A percentile compares a stretch with the other conserved stretches of the same genome.
These are phyloP conservation scores for Diploscapter pachys DNA, from an alignment of 1,140 invertebrate genomes.

Conservation along the genomic window DNA sequence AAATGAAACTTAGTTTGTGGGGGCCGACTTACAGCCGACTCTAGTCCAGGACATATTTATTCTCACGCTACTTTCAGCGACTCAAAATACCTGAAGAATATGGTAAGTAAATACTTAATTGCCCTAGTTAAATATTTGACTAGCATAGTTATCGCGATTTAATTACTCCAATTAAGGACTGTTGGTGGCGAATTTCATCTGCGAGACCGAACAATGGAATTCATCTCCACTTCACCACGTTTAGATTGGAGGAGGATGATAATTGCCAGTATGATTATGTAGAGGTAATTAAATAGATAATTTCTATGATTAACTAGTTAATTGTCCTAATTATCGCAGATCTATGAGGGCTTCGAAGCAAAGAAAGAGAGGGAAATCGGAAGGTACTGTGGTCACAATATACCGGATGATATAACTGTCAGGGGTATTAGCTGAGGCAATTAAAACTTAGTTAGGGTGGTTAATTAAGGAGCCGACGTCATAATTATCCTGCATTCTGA, in stretches of 20 bases:
- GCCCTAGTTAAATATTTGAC: no score
- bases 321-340: conserved; percentile 7
- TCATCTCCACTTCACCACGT: conserved; percentile 36
- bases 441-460: no score
- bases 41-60: conserved; percentile 39
- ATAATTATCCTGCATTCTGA: conserved; percentile 36
- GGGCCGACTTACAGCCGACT: conserved; percentile 37
- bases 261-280: conserved; percentile 45
- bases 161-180: conserved; percentile 5
- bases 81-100: conserved; percentile 31
- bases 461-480: conserved; percentile 23
- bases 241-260: conserved; percentile 38
- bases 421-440: no score
- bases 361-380: conserved; percentile 26
- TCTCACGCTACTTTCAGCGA: conserved; percentile 44
- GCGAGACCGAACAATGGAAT: conserved; percentile 11
- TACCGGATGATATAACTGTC: neutral
- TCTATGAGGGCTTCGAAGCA: conserved; percentile 38
- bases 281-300: conserved; percentile 1
- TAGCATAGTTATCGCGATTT: no score
- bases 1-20: conserved; percentile 33
- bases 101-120: no score
- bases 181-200: conserved; percentile 22
- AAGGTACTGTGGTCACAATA: conserved; percentile 36
- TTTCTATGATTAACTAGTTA: neutral